Evolutionary conservation across 2,113 vertebrate species (phyloP), one percentile per base, ranked within the genome.

Genomic region (Dolichallabes microphthalmus): DNA sequence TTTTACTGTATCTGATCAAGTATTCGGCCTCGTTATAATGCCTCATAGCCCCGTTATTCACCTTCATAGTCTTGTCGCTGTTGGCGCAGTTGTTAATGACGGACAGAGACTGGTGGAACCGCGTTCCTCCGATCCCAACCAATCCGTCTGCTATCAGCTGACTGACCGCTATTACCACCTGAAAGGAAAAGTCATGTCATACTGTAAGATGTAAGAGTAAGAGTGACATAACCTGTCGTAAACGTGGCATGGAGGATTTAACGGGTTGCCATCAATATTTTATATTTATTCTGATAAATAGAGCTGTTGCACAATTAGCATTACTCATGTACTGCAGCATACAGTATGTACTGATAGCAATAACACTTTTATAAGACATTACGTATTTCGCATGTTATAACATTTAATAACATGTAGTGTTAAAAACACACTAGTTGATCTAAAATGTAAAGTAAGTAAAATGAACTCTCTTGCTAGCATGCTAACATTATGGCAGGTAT

Each of bases 31-130:
- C 58, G 57, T 17, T 57, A 25, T 60, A 7, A 78, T 15, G 17
- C 2, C 19, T 58, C 2, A 35, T 78, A 78, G 10, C 19, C 50
- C 68, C 27, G 66, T 53, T 27, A 45, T 57, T 85, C 83, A 99
- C 98, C 96, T 98, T 99, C 91, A 98, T 95, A 84, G 90, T 94
- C 88, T 96, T 96, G 93, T 99, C 98, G 1, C 95, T 97, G 91
- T 99, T 99, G 92, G 98, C 98, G 88, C 97, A 99, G 91, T 98
- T 99, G 92, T 99, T 99, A 90, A 99, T 97, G 90, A 99, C 97
- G 74, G 98, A 98, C 77, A 99, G 95, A 15, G 98, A 99, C 89
- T 98, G 97, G 91, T 99, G 98, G 93, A 99, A 99, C 30, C 98
- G 94, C 20, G 97, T 99, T 39, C 98, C 97, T n/a, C 98, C 97